phyloP scores from a whole-genome alignment of 2,113 vertebrate genomes.

The Charina bottae region DNA sequence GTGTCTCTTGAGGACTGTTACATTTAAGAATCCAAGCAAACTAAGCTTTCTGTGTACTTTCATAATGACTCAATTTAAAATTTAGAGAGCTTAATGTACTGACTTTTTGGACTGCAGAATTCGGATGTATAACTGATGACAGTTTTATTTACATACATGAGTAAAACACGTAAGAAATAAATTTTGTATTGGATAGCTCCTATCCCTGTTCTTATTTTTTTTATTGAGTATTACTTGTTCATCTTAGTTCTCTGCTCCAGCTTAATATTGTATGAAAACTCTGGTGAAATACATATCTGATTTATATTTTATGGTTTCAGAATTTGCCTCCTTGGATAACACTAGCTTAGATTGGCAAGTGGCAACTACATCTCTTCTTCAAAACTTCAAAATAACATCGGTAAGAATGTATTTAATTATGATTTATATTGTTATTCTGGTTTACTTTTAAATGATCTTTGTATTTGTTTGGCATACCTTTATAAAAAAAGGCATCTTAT shows the following conservation, averaged over 20 bases:
- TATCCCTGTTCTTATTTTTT: neutral
- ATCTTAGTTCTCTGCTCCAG: neutral
- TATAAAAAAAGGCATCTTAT: neutral
- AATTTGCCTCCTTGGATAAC: neutral
- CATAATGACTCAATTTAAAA: neutral
- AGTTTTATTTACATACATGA: neutral
- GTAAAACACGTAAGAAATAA: neutral
- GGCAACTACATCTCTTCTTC: neutral
- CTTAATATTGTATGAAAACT: neutral
- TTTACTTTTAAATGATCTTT: neutral
- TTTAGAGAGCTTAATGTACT: neutral
- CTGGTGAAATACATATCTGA: constrained; percentile 7
- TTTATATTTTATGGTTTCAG: neutral
- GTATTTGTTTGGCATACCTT: neutral
- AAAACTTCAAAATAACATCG: neutral
- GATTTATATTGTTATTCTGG: neutral
- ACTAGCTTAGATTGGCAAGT: fast-evolving
- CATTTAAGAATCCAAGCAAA: neutral
- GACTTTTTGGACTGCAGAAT: neutral
- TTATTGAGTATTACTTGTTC: neutral
- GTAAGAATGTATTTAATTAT: constrained; percentile 3
- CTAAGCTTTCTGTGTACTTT: neutral
- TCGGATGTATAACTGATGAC: neutral
- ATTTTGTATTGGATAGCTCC: neutral
- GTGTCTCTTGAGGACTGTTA: neutral